Percentiles rank a stretch among this genome's conserved stretches.
These are phyloP conservation scores for Okapia johnstoni DNA, from an alignment of 2,113 vertebrate genomes.

Conservation along the genomic window DNA sequence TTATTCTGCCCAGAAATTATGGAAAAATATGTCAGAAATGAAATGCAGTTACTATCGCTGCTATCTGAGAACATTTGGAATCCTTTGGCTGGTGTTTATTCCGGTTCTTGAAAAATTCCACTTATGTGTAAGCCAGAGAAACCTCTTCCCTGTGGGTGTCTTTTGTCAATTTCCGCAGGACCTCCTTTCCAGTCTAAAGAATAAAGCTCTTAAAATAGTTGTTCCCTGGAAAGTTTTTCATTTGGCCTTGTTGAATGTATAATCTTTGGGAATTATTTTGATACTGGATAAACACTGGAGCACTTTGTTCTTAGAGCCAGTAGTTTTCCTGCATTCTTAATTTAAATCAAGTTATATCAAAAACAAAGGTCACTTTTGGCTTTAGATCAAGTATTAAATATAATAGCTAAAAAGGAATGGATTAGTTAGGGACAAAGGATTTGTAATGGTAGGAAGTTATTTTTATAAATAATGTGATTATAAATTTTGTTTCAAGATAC, in stretches of 20 bases:
- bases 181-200: neutral
- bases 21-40: neutral
- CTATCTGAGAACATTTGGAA: neutral
- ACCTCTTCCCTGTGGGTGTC: neutral
- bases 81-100: neutral
- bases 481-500: neutral
- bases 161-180: neutral
- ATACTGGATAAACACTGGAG: neutral
- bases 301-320: neutral
- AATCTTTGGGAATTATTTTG: neutral
- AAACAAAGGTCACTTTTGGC: neutral
- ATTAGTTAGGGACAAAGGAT: neutral
- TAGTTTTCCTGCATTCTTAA: constrained; percentile 10
- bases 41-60: neutral
- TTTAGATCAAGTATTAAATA: neutral
- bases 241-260: neutral
- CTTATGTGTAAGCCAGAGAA: neutral
- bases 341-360: neutral
- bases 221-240: neutral
- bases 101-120: neutral
- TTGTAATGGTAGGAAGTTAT: neutral
- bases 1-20: neutral
- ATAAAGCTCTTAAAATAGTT: neutral
- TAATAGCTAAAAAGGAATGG: neutral
- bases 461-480: neutral